Base-by-base conservation (phyloP, 2,113 vertebrate species). In the Gallinago paraguaiae region DNA sequence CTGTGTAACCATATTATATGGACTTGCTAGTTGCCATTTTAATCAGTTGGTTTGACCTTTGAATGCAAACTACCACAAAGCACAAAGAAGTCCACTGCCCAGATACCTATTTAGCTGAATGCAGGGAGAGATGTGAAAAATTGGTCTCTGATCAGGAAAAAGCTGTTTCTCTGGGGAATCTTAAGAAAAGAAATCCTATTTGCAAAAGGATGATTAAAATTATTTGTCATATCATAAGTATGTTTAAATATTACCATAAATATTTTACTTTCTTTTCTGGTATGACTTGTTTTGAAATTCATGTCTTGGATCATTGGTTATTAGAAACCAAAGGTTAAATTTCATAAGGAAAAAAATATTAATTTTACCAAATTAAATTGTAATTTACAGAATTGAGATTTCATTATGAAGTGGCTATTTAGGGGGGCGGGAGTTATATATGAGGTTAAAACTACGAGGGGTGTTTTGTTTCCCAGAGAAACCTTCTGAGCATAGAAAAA, bases 1-100 rank as follows among this genome's bases (percentile, higher is more conserved):
- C 96, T 70, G 41, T 96, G 92, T 57, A 94, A 95, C 82, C 80
- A 80, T 80, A 88, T 96, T 97, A 86, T 83, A 76, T 94, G 75
- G 94, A 75, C 70, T 88, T 88, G 45, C 63, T 92, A 70, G 83
- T 79, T 95, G 69, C 39, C 88, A 77, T 94, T 97, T 96, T 76
- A 96, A 90, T 93, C 94, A 97, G 51, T 88, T 86, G 63, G 31
- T 93, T 96, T 97, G 93, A 97, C 84, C 88, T 96, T 93, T 84
- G 15, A 86, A 91, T 88, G 27, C 88, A 94, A 84, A 56, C 83
- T 92, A 48, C 7, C 14, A 39, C 20, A 31, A 88, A 63, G 39
- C 24, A 78, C 27, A 67, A 57, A 80, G 71, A 63, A 84, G 75
- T 86, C 96, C 15, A 13, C 77, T 78, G 30, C 14, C 27, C 14